Base-by-base conservation (phyloP, 2,113 vertebrate species). In the Pontoporia blainvillei region DNA sequence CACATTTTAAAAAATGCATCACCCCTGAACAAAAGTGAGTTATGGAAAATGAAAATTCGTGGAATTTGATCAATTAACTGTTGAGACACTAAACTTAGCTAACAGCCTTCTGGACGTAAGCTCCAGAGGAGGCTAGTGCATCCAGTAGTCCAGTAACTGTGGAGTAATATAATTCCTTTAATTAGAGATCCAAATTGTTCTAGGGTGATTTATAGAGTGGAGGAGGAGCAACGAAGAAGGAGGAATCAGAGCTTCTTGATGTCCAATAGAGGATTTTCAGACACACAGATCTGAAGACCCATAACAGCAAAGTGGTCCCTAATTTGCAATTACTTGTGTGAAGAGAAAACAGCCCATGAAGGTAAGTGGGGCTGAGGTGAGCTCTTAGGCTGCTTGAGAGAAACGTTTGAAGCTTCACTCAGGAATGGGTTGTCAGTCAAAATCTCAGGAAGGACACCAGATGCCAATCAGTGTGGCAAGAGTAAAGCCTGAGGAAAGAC, bases 11-110 rank as follows among this genome's bases (percentile, higher is more conserved):
- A 79, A 78, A 73, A 79, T 18, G 18, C 34, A 71, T 71, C 31
- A 88, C 83, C 59, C 21, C n/a, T 66, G 39, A 78, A 62, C 59
- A 71, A 82, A 96, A 96, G 31, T 92, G 29, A 81, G 59, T 59
- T 82, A 62, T 17, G 39, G 13, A 96, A 96, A 97, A 79, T 49
- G 25, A 91, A 91, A 86, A 81, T 39, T 67, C 62, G 44, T 82
- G 73, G 54, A 95, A 79, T 94, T 36, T 89, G 82, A 83, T 93
- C 88, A 93, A 87, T 94, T 87, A 88, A 69, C 54, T 78, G 8
- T 88, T 78, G 29, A 86, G 76, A 78, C 21, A 73, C 59, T 94
- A 39, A 95, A 89, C 41, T 72, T 29, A 82, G 23, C 20, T 76
- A 96, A 88, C 54, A 95, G 36, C 49, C 49, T 93, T 85, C 44